A percentile compares a stretch with the other conserved stretches of the same genome.
These are phyloP conservation scores for Mesocentrotus franciscanus DNA, from an alignment of 53 echinoderm and acorn worm genomes.

Conservation along the genomic window DNA sequence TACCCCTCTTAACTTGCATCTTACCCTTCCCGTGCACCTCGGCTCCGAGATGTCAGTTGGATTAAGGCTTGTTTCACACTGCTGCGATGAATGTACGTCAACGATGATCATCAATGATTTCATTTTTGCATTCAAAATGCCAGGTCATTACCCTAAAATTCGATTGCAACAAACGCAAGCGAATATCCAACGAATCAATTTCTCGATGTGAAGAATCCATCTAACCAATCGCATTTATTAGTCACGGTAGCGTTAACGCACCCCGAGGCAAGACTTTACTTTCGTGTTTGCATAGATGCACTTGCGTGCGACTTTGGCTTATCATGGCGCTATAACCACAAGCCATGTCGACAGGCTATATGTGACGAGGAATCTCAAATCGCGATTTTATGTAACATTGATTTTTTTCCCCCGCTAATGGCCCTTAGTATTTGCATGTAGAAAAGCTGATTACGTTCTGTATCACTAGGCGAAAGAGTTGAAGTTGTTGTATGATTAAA, in stretches of 20 bases:
- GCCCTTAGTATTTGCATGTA: not conserved
- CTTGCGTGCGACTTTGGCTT: constrained; percentile 15
- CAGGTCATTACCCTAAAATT: not conserved
- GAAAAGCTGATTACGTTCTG: not conserved
- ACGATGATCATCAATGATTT: not conserved
- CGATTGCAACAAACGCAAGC: not conserved
- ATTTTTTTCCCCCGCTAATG: not conserved
- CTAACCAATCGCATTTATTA: not conserved
- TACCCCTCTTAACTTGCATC: not conserved
- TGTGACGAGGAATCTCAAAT: not conserved
- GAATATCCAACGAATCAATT: too few relatives aligned
- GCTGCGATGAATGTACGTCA: not conserved
- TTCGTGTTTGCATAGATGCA: not conserved
- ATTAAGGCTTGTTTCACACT: not conserved
- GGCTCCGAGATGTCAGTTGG: not conserved
- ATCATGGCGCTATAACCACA: not conserved
- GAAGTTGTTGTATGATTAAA: too few relatives aligned
- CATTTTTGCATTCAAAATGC: not conserved
- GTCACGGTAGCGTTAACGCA: not conserved
- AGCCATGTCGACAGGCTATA: not conserved
- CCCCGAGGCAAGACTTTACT: not conserved
- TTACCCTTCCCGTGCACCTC: not conserved
- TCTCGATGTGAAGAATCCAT: not conserved
- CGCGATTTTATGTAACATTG: not conserved
- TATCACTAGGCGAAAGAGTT: too few relatives aligned